phyloP scores from a whole-genome alignment of 2,888 invertebrate species.

The Gerris lacustris region DNA sequence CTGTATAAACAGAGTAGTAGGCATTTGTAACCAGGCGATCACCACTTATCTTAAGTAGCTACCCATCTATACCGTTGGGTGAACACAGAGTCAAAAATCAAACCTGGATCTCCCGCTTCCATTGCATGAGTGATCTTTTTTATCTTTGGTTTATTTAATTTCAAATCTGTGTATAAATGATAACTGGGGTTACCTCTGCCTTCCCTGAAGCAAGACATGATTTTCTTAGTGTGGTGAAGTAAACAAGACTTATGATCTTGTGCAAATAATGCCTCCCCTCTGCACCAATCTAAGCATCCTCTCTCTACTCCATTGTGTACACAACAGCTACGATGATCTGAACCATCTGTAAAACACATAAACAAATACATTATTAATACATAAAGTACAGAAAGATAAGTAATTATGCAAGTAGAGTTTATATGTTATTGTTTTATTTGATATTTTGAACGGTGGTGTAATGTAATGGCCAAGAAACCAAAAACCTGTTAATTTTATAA shows the following conservation, averaged over 20 bases:
- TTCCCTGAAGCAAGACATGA: constrained; percentile 70
- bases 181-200: constrained; percentile 43
- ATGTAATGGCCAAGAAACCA: no score
- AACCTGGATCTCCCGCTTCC: no score
- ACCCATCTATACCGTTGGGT: no score
- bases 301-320: constrained; percentile 66
- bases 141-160: no score
- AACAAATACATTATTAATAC: background rate
- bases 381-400: constrained; percentile 1
- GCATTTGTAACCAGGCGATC: no score
- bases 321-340: constrained; percentile 74
- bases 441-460: no score
- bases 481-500: no score
- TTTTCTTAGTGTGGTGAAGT: constrained; percentile 57
- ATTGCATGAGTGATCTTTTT: no score
- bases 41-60: no score
- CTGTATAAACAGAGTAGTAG: no score
- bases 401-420: background rate
- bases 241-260: constrained; percentile 53
- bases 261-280: constrained; percentile 56
- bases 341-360: constrained; percentile 37
- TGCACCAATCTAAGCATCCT: constrained; percentile 71
- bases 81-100: no score
- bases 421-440: background rate
- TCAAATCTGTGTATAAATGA: no score